A percentile compares a stretch with the other conserved stretches of the same genome.
phyloP scores from a whole-genome alignment of 2,113 vertebrate genomes.

The Numida meleagris region DNA sequence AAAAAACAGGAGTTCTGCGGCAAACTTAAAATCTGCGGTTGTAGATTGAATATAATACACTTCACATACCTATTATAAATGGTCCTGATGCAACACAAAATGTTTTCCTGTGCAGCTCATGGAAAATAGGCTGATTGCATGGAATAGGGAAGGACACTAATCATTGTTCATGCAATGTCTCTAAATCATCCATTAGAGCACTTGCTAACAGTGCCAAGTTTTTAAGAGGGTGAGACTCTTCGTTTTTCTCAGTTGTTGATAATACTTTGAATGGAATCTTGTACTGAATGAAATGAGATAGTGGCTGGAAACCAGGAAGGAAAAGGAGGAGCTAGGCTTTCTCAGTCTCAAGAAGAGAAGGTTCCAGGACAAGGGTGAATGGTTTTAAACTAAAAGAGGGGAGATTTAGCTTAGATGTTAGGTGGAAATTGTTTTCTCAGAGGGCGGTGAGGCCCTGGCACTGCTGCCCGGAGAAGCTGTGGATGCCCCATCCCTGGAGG shows the following conservation, averaged over 20 bases:
- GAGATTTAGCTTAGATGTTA: too few species aligned
- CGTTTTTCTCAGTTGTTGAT: background rate
- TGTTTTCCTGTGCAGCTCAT: fast-evolving
- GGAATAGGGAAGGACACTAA: background rate
- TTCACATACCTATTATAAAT: background rate
- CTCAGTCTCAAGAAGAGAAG: too few species aligned
- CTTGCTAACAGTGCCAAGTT: background rate
- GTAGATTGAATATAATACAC: background rate
- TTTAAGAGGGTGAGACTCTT: background rate
- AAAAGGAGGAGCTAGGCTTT: background rate
- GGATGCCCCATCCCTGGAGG: too few species aligned
- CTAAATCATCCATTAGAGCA: background rate
- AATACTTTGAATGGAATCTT: background rate
- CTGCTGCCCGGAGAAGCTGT: too few species aligned
- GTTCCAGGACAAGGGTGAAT: too few species aligned
- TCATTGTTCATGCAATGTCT: background rate
- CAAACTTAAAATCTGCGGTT: background rate
- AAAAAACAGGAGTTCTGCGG: background rate
- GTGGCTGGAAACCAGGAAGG: background rate
- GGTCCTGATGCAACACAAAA: background rate
- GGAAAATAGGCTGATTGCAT: background rate
- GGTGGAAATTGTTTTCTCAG: too few species aligned
- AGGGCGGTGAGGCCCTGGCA: too few species aligned
- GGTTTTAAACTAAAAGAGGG: too few species aligned
- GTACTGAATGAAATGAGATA: background rate